Evolutionary conservation across 2,797 vertebrate species (phyloP), one percentile per base, ranked within the genome.

Genomic region (Micrastur ruficollis): DNA sequence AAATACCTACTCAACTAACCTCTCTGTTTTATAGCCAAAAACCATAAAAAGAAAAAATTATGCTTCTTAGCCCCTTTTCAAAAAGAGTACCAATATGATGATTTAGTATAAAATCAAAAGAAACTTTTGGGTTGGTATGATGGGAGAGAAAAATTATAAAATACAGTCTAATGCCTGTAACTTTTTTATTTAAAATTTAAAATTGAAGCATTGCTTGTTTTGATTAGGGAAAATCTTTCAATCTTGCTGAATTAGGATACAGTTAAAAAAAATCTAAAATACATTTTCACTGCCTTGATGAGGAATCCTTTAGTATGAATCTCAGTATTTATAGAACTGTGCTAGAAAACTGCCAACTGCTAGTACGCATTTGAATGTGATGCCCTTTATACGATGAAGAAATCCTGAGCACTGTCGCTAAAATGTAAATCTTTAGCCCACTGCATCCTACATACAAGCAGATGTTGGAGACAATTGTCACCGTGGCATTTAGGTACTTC

Each of bases 281-380:
- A 73, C 7, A 20, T 56, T 92, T 82, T 76, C 8, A 5, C 66
- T 93, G 66, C 67, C 73, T 96, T 25, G 52, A 61, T 59, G 47
- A 95, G 88, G 91, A 94, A 76, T 80, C 86, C 78, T 89, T 83
- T 66, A 86, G 88, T 72, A 34, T 58, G 63, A 55, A 58, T 85
- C 50, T 55, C 22, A 62, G 84, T 93, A 96, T 97, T 96, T 96
- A 94, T 97, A 93, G 94, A 93, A 52, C 59, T 83, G 84, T 21
- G 27, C 78, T 79, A 93, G 91, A 36, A 46, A 90, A 59, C 71
- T 95, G 93, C 94, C 83, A 95, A 95, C 73, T 95, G 76, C 81
- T 87, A 1, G 83, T 84, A 66, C 1, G 0, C 55, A 85, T 95
- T 95, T 93, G 92, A 95, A 95, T 95, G 71, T 32, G 75, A n/a